These are phyloP conservation scores for Drosophila tani DNA, from an alignment of 1,140 invertebrate species.

Conservation along the genomic window DNA sequence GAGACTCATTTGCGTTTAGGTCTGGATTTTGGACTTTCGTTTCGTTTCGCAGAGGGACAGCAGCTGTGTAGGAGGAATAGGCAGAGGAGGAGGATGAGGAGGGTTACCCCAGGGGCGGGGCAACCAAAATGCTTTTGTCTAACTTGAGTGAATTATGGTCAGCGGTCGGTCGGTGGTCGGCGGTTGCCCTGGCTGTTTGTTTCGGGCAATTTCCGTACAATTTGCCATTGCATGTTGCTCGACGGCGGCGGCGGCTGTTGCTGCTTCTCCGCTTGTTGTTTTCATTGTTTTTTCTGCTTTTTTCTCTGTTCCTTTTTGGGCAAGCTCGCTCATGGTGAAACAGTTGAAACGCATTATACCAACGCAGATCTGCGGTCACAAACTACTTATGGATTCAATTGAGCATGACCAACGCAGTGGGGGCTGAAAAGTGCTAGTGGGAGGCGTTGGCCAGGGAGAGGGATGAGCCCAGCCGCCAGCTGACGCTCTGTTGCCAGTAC, in stretches of 20 bases:
- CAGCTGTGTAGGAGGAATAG: slow-evolving; percentile 8
- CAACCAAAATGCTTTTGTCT: slow-evolving; percentile 80
- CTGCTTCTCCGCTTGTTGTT: too few relatives aligned
- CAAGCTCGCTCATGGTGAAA: slow-evolving; percentile 75
- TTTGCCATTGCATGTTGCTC: slow-evolving; percentile 61
- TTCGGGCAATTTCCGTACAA: slow-evolving; percentile 83
- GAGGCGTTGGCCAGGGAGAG: not conserved
- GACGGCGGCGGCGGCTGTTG: slow-evolving; percentile 65
- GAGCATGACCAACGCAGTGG: slow-evolving; percentile 63
- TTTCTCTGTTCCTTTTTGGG: slow-evolving; percentile 32
- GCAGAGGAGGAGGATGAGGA: not conserved
- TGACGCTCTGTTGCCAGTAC: slow-evolving; percentile 70
- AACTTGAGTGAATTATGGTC: slow-evolving; percentile 83
- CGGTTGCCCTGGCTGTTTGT: slow-evolving; percentile 71
- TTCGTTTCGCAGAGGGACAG: slow-evolving; percentile 33
- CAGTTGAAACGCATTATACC: slow-evolving; percentile 82
- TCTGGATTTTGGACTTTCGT: slow-evolving; percentile 68
- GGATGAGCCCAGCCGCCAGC: slow-evolving; percentile 52
- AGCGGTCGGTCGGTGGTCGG: slow-evolving; percentile 63
- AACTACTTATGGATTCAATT: slow-evolving; percentile 84
- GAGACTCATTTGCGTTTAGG: slow-evolving; percentile 77
- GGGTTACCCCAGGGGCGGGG: slow-evolving; percentile 19
- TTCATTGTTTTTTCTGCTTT: slow-evolving; percentile 42
- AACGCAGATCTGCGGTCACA: slow-evolving; percentile 81
- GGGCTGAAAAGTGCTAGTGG: not conserved